Evolutionary conservation across 2,797 vertebrate species (phyloP), one percentile per base, ranked within the genome.

Genomic region (Argyrosomus regius): DNA sequence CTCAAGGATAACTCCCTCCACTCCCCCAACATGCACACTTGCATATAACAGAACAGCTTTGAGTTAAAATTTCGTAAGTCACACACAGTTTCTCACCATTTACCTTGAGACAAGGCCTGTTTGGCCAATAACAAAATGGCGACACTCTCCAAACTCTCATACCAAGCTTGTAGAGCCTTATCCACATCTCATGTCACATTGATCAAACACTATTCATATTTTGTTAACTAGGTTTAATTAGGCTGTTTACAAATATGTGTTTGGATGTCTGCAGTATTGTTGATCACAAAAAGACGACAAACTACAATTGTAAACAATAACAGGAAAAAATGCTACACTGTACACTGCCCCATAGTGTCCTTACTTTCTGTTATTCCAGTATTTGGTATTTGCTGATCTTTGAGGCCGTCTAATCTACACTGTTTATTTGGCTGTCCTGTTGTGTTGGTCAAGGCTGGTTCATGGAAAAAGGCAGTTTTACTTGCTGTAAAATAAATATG

Each of bases 11-110:
- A 74, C 31, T 67, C 31, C 14, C 17, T 35, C 35, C 14, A 4
- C 16, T 54, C 18, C 11, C 17, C 7, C 54, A 59, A 49, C 53
- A 58, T 71, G 50, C 26, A 39, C 41, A 28, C 46, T 59, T 70
- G 20, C 49, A 77, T 31, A 73, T 16, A 62, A 41, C 22, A 69
- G 45, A 41, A 35, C 35, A 22, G n/a, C 10, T 68, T 46, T 12
- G 43, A 66, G 7, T 72, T 85, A 24, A 64, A 41, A 16, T 60
- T 20, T 62, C 22, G 31, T 18, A 18, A 3, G 1, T 66, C 50
- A 63, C 12, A 75, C 35, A 39, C 35, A 64, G 49, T 71, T 70
- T 13, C 46, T 53, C 31, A 76, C 82, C 6, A 9, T 54, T 53
- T 61, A 62, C 20, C 63, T 4, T 46, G 5, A 62, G 41, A 73